Conservation (phyloP, 2,888 invertebrate species). For the Odontomyia ornata region DNA sequence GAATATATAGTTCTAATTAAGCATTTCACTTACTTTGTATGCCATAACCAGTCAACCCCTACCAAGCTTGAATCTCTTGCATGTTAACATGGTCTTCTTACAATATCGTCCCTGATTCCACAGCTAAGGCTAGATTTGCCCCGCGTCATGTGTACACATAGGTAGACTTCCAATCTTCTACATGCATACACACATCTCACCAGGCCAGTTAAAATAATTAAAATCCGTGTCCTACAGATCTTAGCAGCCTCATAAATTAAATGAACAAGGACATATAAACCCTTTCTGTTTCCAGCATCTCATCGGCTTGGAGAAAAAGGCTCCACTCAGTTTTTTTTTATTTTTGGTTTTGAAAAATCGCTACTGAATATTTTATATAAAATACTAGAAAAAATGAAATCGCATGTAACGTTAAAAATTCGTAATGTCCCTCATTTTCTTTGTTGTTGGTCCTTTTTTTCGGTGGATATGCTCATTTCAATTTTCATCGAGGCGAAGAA, state of each 20-base stretch:
- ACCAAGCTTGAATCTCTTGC: not conserved
- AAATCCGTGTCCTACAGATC: conserved; percentile 44
- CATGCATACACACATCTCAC: conserved; percentile 4
- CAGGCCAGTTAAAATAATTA: conserved; percentile 44
- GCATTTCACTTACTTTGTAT: not conserved
- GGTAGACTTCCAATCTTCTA: not conserved
- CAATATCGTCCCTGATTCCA: not conserved
- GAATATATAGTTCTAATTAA: not conserved
- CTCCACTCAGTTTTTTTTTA: not conserved
- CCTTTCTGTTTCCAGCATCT: not conserved
- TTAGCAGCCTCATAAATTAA: conserved; percentile 46
- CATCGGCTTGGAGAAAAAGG: not conserved
- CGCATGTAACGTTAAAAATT: conserved; percentile 39
- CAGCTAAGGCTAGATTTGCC: not conserved
- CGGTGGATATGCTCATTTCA: conserved; percentile 39
- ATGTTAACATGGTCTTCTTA: conserved; percentile 15
- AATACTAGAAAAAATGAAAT: conserved; percentile 36
- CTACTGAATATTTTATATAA: conserved; percentile 43
- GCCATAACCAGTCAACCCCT: not conserved
- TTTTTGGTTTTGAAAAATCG: conserved; percentile 21
- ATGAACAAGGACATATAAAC: conserved; percentile 40
- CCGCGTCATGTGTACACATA: conserved; percentile 1
- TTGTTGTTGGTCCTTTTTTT: conserved; percentile 40
- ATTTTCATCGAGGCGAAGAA: conserved; percentile 29
- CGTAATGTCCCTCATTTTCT: conserved; percentile 43